Base-by-base conservation (phyloP, 2,113 vertebrate species). In the Loxodonta africana region DNA sequence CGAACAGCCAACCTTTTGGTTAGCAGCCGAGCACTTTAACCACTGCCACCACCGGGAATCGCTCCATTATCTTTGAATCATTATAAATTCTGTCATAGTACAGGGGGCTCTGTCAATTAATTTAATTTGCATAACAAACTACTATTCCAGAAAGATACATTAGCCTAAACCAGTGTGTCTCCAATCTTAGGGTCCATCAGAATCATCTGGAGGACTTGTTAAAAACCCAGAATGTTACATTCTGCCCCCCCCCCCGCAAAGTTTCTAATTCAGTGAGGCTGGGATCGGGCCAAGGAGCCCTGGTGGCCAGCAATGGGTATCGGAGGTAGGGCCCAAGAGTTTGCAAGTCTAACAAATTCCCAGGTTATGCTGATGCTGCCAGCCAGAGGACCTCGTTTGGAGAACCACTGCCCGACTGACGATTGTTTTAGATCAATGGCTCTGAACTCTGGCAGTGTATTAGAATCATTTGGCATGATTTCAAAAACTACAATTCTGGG, bases 401-500 rank as follows among this genome's bases (percentile, higher is more conserved):
- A 84, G 57, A 90, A 89, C 4, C 62, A 86, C 14, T 63, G 30
- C 18, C 69, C 46, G 53, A n/a, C 5, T 5, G 21, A 57, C 23
- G 33, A 2, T 57, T 67, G 26, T 65, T 94, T 88, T 82, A 48
- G 4, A 18, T 78, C 4, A 74, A 17, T 53, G 11, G 26, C 67
- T 91, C 80, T 91, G 18, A 93, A 74, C 28, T 73, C 57, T 51
- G 67, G 23, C 62, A 91, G 17, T 14, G 67, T 23, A 46, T 69
- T 81, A 37, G n/a, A 94, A 83, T 94, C 44, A 65, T 71, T 4
- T 17, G 0, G 11, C 76, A 0, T 83, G 23, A 73, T 83, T 87
- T 92, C 12, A 51, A 85, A 95, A 89, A 51, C 23, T 60, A 57
- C 95, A 95, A 78, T 67, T 85, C 7, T 48, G 46, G 62, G 12